Base-by-base conservation (phyloP, 2,888 invertebrate genomes). In the Luffia ferchaultella region DNA sequence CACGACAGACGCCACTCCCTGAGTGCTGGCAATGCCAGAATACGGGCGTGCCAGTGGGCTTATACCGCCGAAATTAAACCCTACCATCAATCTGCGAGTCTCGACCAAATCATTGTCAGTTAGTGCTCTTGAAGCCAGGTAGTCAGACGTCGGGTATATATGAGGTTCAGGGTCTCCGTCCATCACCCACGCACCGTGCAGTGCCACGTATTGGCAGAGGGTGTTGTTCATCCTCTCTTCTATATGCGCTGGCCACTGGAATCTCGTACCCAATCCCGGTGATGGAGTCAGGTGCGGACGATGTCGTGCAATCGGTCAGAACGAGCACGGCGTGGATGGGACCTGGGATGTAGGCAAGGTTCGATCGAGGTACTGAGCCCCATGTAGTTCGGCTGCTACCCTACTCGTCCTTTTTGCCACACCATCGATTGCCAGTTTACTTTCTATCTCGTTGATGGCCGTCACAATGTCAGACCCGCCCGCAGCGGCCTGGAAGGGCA, bases 151-250 rank as follows among this genome's bases (percentile, higher is more conserved):
- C 1, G 5, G 42, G 20, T 49, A 49, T 12, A 40, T 9, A 40
- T 7, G 40, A 9, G 40, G 40, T 12, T 40, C 19, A 42, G 45
- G 45, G 18, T 45, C 45, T 15, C 45, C 45, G 2, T n/a, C 18
- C 45, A 45, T 7, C 18, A 45, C 45, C 45, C 45, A 45, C 17
- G 45, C 45, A 7, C 45, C 45, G 45, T 16, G 18, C 5, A 45
- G 18, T 9, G 18, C n/a, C n/a, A n/a, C n/a, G n/a, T 3, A 5
- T 43, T n/a, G 3, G 5, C 43, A 7, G n/a, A 5, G 43, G 43
- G 3, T n/a, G 7, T 5, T n/a, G 16, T 5, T n/a, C 16, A 3
- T n/a, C n/a, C 17, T 5, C 43, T 17, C 43, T 43, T 5, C 43
- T n/a, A 3, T 9, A n/a, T 9, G 43, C 5, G n/a, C 17, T 43